Evolutionary conservation across 92 coral and sea anemone genomes (phyloP).

Genomic region (Scolanthus callimorphus): DNA sequence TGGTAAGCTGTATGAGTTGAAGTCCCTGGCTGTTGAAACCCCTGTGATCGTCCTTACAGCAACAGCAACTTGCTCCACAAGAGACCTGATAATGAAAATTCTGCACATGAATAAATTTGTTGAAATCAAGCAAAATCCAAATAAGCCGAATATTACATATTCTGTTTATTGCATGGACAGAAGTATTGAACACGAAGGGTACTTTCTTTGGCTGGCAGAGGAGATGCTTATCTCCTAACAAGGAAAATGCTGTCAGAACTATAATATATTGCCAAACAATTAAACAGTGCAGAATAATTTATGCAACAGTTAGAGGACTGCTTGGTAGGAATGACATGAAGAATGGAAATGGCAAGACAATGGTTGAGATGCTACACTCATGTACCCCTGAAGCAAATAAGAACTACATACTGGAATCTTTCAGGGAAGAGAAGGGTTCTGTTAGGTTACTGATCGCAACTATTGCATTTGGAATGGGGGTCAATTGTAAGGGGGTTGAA

Average conservation of each 20-base stretch:
- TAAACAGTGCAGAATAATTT: too few species aligned
- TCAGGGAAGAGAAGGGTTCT: too few species aligned
- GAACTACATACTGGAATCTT: too few species aligned
- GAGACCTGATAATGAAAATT: conserved; percentile 16
- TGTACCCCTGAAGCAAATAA: not conserved
- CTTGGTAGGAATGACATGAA: conserved; percentile 3
- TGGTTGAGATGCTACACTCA: conserved; percentile 7
- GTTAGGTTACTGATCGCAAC: too few species aligned
- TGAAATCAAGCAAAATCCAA: conserved; percentile 43
- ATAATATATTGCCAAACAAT: too few species aligned
- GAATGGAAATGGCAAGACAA: not conserved
- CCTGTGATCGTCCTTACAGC: conserved; percentile 37
- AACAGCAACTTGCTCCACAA: conserved; percentile 23
- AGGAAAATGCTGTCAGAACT: too few species aligned
- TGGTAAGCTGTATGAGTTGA: conserved; percentile 14
- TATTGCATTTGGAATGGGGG: too few species aligned
- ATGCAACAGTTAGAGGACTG: too few species aligned
- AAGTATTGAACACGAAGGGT: conserved; percentile 25
- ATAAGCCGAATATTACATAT: conserved; percentile 31
- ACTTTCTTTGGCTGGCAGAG: too few species aligned
- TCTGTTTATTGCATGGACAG: conserved; percentile 41
- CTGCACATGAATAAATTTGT: conserved; percentile 14
- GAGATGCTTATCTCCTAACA: too few species aligned
- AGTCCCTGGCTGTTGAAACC: conserved; percentile 22
- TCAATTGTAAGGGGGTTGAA: too few species aligned